These are phyloP conservation scores for Heliangelus exortis DNA, from an alignment of 2,797 vertebrate genomes.

Conservation along the genomic window DNA sequence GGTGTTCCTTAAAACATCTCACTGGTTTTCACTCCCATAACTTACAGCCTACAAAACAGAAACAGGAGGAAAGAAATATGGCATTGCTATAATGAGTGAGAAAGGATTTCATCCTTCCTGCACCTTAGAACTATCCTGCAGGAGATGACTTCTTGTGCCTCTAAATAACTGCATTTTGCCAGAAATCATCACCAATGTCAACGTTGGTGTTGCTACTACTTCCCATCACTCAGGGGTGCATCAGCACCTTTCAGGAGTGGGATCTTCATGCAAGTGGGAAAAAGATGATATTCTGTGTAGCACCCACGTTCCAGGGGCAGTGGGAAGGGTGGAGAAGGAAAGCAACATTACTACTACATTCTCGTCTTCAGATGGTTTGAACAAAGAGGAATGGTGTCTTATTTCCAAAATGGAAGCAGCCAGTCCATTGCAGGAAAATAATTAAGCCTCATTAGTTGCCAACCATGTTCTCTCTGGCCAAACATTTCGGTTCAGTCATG, in stretches of 20 bases:
- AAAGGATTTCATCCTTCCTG: neutral
- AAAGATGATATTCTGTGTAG: neutral
- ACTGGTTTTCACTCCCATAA: slow-evolving; percentile 27
- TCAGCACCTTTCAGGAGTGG: neutral
- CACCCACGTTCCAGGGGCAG: neutral
- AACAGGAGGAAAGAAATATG: neutral
- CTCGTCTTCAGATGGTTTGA: neutral
- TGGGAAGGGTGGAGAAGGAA: neutral
- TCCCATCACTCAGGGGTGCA: neutral
- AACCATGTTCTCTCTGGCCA: neutral
- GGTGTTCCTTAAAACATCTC: slow-evolving; percentile 6
- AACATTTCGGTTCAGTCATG: neutral
- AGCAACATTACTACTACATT: neutral
- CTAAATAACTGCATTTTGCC: neutral
- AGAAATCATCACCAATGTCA: neutral
- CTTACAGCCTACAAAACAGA: neutral
- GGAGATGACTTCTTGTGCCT: neutral
- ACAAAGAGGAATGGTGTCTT: neutral
- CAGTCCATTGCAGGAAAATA: neutral
- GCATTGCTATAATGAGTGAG: neutral
- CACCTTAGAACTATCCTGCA: neutral
- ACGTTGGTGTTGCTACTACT: neutral
- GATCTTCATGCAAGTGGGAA: neutral
- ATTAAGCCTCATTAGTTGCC: neutral
- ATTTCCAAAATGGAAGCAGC: neutral